Evolutionary conservation across 2,113 vertebrate genomes (phyloP).

Genomic region (Ivindomyrus marchei): DNA sequence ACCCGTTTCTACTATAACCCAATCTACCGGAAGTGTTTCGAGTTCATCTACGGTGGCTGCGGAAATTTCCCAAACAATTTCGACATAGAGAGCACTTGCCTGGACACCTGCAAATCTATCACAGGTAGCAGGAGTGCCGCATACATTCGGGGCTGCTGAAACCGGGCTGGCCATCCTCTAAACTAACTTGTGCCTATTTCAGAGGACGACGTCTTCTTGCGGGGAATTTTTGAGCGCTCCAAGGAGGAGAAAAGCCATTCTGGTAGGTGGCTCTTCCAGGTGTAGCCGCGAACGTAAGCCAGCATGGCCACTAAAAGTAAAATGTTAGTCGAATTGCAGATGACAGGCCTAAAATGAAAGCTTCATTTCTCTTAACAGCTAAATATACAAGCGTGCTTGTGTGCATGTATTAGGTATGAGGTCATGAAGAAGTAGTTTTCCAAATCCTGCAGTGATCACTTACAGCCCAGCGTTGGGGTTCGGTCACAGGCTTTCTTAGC

Average conservation of each 20-base stretch:
- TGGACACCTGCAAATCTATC: constrained; percentile 62
- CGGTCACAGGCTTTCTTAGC: neutral
- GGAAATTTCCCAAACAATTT: constrained; percentile 80
- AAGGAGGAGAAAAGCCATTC: constrained; percentile 33
- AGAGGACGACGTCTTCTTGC: constrained; percentile 50
- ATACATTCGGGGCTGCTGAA: neutral
- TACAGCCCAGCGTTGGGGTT: neutral
- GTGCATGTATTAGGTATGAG: neutral
- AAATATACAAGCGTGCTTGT: neutral
- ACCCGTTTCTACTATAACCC: constrained; percentile 84
- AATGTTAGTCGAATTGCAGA: neutral
- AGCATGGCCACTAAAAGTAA: neutral
- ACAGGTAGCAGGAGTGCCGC: constrained; percentile 60
- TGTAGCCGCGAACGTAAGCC: neutral
- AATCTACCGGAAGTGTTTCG: constrained; percentile 57
- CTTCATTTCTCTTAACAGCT: neutral
- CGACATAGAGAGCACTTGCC: constrained; percentile 57
- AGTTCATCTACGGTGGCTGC: constrained; percentile 85
- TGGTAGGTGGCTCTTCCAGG: constrained; percentile 30
- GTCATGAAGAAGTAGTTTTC: neutral
- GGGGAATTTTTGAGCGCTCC: constrained; percentile 33
- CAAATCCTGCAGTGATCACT: neutral
- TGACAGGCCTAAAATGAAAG: neutral
- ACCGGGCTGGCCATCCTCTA: neutral
- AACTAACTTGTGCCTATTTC: neutral